Base-by-base conservation (phyloP, 1,140 invertebrate species). In the Chrysoperla carnea region DNA sequence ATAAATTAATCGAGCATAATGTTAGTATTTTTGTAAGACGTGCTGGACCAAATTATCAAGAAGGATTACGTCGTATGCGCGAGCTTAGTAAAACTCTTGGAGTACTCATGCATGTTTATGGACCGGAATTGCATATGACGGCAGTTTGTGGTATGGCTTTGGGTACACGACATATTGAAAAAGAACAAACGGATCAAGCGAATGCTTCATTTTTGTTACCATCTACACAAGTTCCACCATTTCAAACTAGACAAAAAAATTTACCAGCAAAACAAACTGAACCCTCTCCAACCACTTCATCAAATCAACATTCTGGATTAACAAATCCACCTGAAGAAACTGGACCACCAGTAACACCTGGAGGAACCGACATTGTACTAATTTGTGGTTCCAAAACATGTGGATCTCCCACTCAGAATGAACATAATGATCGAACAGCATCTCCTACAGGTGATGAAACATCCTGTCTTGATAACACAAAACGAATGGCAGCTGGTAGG, bases 71-170 rank as follows among this genome's bases (percentile, higher is more conserved):
- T 52, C 76, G 82, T 52, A 85, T 88, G 66, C 74, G 83, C 2
- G 83, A 88, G 58, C 78, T 82, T 58, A 89, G 88, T 17, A 75
- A 83, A 50, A 78, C 81, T 6, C 68, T 93, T n/a, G n/a, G n/a
- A n/a, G 84, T 97, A 50, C 88, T 90, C 0, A 76, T 95, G 48
- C 73, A 81, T 55, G 93, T 98, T 29, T 98, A 93, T 60, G 93
- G 93, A 0, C 93, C 93, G 0, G 93, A 98, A 61, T 92, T 87
- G 11, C 92, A 96, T 60, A 97, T 97, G 93, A 98, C 93, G 0
- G 83, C 89, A 8, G 94, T 97, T 56, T 93, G 95, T 43, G 88
- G 87, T 8, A 91, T 95, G 75, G 93, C 93, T 1, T 64, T 97
- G 36, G 88, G 88, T 15, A 90, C 88, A 55, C 70, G 78, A 38